Base-by-base conservation (phyloP, 2,797 vertebrate species). In the Chromobotia macracanthus region DNA sequence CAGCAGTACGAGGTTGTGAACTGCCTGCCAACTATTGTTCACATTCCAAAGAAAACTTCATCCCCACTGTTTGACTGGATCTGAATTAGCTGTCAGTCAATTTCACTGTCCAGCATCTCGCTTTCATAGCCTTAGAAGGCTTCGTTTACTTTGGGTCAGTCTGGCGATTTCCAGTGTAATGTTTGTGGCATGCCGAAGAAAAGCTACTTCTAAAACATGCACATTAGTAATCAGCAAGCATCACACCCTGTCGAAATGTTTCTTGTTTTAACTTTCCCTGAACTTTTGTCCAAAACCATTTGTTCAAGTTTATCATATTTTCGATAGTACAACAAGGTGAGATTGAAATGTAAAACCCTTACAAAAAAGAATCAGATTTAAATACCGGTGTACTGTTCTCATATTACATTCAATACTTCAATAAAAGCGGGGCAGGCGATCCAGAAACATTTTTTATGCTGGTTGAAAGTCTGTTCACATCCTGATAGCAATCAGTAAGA, bases 21-120 rank as follows among this genome's bases (percentile, higher is more conserved):
- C 67, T 25, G 56, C 46, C 67, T 78, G 67, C 61, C 60, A 48
- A 60, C 69, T 80, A 80, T 77, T 84, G 74, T 71, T 61, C 58
- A 55, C 25, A 3, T 18, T 75, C 75, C 80, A 75, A 68, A 56
- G 65, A 65, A 84, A 82, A 67, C 41, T 50, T 53, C n/a, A 48
- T 61, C 75, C 78, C 71, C 50, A 77, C 60, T 72, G 71, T 66
- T 84, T 73, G 56, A 71, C 68, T 72, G 19, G 19, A 38, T 71
- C 55, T 48, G 78, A 65, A 75, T 72, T 72, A 71, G 50, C 60
- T 73, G 80, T 74, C 78, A 80, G 13, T 71, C 70, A 71, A 11
- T 15, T 6, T 23, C 28, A 58, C 63, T 50, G 63, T 50, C 71
- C n/a, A 38, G 16, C 0, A 1, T 69, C 28, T 76, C 1, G 0